Conservation (phyloP, 1,140 invertebrate genomes). For the Palaemon carinicauda region DNA sequence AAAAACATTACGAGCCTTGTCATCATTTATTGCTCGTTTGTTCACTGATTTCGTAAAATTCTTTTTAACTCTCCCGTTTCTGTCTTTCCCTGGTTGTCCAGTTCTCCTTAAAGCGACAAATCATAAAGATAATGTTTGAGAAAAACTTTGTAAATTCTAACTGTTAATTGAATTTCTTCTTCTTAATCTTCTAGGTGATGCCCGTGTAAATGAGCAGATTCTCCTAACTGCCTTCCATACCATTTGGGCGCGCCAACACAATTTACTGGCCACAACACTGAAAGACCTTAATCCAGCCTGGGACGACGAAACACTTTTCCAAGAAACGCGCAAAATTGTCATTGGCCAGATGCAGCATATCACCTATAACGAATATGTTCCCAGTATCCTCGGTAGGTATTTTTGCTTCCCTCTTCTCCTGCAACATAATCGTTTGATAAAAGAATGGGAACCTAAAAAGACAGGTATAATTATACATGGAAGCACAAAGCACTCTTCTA, state of each 20-base stretch:
- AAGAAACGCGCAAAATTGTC: conserved; percentile 69
- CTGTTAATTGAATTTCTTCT: background rate
- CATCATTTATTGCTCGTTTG: background rate
- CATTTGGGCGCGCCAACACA: conserved; percentile 64
- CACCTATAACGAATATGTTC: conserved; percentile 70
- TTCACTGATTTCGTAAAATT: background rate
- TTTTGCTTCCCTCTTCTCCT: too few species aligned
- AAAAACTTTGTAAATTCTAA: background rate
- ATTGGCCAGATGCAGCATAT: conserved; percentile 72
- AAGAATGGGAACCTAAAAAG: too few species aligned
- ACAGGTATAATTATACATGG: too few species aligned
- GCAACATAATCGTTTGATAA: too few species aligned
- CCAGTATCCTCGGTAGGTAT: conserved; percentile 65
- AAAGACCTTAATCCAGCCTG: conserved; percentile 74
- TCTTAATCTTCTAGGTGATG: conserved; percentile 67
- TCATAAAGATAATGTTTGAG: too few species aligned
- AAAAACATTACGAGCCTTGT: background rate
- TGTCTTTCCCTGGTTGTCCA: background rate
- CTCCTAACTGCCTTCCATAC: conserved; percentile 74
- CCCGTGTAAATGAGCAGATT: conserved; percentile 72
- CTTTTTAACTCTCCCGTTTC: background rate
- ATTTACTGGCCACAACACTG: conserved; percentile 32
- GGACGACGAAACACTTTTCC: conserved; percentile 75
- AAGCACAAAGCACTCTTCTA: too few species aligned
- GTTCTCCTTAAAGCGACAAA: background rate